Evolutionary conservation across 2,888 invertebrate genomes (phyloP), one percentile per base, ranked within the genome.

Genomic region (Acleris emargana): DNA sequence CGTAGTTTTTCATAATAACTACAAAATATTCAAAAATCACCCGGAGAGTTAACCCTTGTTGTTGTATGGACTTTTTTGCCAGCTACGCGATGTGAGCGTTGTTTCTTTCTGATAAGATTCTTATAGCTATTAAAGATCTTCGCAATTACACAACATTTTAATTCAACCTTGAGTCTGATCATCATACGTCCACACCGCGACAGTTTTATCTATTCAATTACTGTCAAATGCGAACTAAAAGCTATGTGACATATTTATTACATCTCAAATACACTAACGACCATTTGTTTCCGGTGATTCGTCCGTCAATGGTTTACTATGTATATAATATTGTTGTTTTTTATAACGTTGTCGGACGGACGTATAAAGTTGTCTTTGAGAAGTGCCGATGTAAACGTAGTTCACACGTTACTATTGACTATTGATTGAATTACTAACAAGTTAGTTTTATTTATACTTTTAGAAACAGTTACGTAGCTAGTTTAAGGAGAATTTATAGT

Each of bases 171-270:
- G 45, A 45, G 17, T 7, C 7, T 45, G 1, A 17, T 3, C 45
- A 13, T 45, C 17, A 17, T n/a, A 17, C 16, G 2, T 45, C 17
- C 45, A 17, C 43, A 43, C 2, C 7, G 5, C 45, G 43, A 43
- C 45, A 45, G 17, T 45, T 57, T 45, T 47, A 57, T 16, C 20
- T 11, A 45, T 51, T 61, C 66, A 66, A 66, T 66, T 57, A 61
- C 57, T 47, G 51, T 50, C 66, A 47, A 17, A 57, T 51, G 50
- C 43, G 45, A 57, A 57, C 60, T 45, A 60, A 66, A 66, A 55
- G 55, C 66, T 43, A 60, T 55, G 64, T 61, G 66, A 61, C 66
- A 66, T 61, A 61, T 66, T 66, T 66, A 66, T 66, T 60, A 50
- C 20, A 3, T 4, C 51, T n/a, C 60, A 51, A 54, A 45, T 49